Conservation (phyloP, 2,113 vertebrate genomes). For the Pelodiscus sinensis region DNA sequence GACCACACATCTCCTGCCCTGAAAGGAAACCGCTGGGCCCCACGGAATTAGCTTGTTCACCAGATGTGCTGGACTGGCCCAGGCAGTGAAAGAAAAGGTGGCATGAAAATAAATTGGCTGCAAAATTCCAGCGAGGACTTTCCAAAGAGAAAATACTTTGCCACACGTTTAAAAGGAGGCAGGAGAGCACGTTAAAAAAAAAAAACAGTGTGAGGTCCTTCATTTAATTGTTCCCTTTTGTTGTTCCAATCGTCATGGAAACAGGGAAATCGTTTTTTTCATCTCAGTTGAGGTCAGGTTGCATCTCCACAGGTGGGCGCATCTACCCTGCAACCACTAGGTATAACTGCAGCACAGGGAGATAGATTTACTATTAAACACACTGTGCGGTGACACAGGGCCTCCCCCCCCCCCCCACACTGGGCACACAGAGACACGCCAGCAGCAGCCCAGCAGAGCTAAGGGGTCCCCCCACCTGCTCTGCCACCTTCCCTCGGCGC, state of each 20-base stretch:
- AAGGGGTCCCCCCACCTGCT: too few relatives aligned
- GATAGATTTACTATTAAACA: too few relatives aligned
- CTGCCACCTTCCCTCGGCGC: too few relatives aligned
- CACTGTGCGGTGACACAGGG: too few relatives aligned
- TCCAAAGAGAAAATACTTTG: neutral
- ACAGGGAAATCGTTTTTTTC: neutral
- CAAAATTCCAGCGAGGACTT: slow-evolving; percentile 14
- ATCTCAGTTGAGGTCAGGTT: neutral
- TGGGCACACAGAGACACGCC: too few relatives aligned
- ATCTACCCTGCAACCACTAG: neutral
- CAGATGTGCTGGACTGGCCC: slow-evolving; percentile 35
- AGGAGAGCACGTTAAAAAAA: neutral
- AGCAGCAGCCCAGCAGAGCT: too few relatives aligned
- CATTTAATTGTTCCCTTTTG: neutral
- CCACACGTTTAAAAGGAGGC: neutral
- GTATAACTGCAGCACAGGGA: neutral
- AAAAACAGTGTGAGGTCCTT: neutral
- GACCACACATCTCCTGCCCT: slow-evolving; percentile 47
- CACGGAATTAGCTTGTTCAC: slow-evolving; percentile 52
- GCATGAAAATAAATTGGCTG: slow-evolving; percentile 37
- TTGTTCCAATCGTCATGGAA: neutral
- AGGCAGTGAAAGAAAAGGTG: slow-evolving; percentile 57
- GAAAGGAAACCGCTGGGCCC: slow-evolving; percentile 65
- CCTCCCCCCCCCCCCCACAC: too few relatives aligned
- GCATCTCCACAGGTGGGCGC: neutral